These are phyloP conservation scores for Chelidonichthys spinosus DNA, from an alignment of 2,797 vertebrate species.

Conservation along the genomic window DNA sequence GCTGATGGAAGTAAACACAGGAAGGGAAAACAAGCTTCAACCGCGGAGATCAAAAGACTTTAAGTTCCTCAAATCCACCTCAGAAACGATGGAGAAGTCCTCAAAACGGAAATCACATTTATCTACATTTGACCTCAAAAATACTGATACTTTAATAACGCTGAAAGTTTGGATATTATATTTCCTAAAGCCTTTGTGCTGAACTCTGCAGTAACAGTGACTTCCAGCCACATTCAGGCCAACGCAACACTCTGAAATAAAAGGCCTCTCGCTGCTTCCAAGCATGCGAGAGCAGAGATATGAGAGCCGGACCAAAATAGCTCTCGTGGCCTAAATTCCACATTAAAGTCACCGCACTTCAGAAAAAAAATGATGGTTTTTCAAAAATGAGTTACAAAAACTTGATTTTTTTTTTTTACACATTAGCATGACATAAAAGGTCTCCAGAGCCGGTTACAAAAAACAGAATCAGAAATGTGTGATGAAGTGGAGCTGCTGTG, in stretches of 20 bases:
- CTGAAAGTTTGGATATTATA: constrained; percentile 32
- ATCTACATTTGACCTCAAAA: constrained; percentile 27
- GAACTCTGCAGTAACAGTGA: constrained; percentile 12
- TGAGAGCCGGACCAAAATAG: constrained; percentile 73
- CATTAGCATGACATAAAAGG: not conserved
- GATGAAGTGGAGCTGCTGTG: not conserved
- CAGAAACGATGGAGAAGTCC: constrained; percentile 10
- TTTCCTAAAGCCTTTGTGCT: constrained; percentile 21
- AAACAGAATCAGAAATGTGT: not conserved
- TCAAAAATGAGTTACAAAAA: not conserved
- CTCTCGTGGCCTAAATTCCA: constrained; percentile 72
- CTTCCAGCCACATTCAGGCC: constrained; percentile 8
- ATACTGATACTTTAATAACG: constrained; percentile 9
- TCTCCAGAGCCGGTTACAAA: not conserved
- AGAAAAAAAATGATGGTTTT: not conserved
- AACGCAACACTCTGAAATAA: constrained; percentile 30
- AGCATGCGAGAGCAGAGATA: constrained; percentile 45
- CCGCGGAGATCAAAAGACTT: constrained; percentile 17
- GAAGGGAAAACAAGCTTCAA: constrained; percentile 22
- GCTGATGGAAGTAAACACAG: constrained; percentile 23
- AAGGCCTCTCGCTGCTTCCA: constrained; percentile 43
- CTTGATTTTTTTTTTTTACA: not conserved
- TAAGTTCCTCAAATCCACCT: constrained; percentile 24
- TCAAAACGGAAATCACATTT: constrained; percentile 30
- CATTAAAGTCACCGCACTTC: constrained; percentile 34